A percentile compares a stretch with the other conserved stretches of the same genome.
These are phyloP conservation scores for Brachionus paranguensis DNA, from an alignment of 1,140 invertebrate species.

Conservation along the genomic window DNA sequence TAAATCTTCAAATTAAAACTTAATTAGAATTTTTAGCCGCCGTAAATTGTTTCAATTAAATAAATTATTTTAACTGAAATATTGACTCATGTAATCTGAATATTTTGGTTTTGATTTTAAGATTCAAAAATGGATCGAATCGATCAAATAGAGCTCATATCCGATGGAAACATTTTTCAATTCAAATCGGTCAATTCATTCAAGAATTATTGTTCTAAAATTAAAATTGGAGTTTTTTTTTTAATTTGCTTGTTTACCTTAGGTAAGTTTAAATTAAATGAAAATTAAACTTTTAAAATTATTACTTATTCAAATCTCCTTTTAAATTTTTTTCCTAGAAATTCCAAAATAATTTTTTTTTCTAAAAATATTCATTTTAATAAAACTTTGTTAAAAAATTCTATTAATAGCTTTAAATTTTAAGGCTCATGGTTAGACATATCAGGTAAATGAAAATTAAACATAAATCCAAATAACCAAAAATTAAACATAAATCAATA, in stretches of 20 bases:
- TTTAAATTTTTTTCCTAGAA: too few species aligned
- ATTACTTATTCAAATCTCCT: too few species aligned
- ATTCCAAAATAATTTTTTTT: too few species aligned
- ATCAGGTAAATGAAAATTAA: background rate
- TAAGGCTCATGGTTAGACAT: background rate
- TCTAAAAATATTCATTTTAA: too few species aligned
- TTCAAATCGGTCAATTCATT: background rate
- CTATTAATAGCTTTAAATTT: background rate
- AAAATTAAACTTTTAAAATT: background rate
- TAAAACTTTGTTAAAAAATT: background rate
- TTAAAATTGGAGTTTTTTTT: background rate
- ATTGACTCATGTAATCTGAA: background rate
- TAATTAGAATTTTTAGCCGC: background rate
- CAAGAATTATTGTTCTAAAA: background rate
- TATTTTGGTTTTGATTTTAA: background rate
- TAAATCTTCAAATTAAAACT: background rate
- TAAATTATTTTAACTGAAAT: background rate
- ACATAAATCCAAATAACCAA: background rate
- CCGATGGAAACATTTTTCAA: background rate
- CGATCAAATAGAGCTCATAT: slow-evolving; percentile 3
- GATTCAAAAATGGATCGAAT: background rate
- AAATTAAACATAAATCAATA: slow-evolving; percentile 73
- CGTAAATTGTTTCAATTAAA: background rate
- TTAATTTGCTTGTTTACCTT: slow-evolving; percentile 16
- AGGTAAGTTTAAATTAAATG: background rate